Base-by-base conservation (phyloP, 2,797 vertebrate genomes). In the Synanceia verrucosa region DNA sequence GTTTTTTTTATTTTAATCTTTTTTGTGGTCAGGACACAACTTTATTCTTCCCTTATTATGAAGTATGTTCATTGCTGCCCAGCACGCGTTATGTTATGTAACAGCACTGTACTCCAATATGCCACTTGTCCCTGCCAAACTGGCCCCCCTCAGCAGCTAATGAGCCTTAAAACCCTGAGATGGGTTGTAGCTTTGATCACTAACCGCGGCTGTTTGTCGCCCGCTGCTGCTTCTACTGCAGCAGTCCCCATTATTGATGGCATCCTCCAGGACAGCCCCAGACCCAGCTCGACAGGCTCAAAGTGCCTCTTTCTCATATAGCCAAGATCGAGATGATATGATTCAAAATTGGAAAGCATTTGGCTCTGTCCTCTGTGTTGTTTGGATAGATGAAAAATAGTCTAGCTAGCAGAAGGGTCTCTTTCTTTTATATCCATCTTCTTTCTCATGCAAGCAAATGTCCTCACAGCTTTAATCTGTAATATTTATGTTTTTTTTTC, bases 141-240 rank as follows among this genome's bases (percentile, higher is more conserved):
- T 65, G 74, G 53, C 69, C 77, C 86, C 80, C 78, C 83, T 77
- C 82, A 77, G 70, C 66, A 85, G 78, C 88, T 93, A 90, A 93
- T 91, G 91, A 92, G 84, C 91, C 83, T 84, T 87, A 87, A 87
- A 89, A 89, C 86, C 72, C 81, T 14, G 85, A 87, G 87, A 89
- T 78, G 86, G 87, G 74, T 75, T 84, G 87, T 78, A 86, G 87
- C 87, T 91, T 86, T 92, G 90, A 92, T 91, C 90, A 85, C 87
- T 86, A 90, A 88, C 89, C 89, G 84, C 62, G 65, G 80, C 86
- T 87, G 85, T 86, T 84, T 81, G 81, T 83, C 14, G 75, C 89
- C 80, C 65, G 73, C 83, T 82, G 86, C 73, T 84, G 81, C 77
- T 78, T 64, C 81, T 80, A 60, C 85, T 82, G 85, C 86, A 76